Percentiles rank a stretch among this genome's conserved stretches.
Conservation (phyloP, 2,113 vertebrate species). For the Barbus barbus region DNA sequence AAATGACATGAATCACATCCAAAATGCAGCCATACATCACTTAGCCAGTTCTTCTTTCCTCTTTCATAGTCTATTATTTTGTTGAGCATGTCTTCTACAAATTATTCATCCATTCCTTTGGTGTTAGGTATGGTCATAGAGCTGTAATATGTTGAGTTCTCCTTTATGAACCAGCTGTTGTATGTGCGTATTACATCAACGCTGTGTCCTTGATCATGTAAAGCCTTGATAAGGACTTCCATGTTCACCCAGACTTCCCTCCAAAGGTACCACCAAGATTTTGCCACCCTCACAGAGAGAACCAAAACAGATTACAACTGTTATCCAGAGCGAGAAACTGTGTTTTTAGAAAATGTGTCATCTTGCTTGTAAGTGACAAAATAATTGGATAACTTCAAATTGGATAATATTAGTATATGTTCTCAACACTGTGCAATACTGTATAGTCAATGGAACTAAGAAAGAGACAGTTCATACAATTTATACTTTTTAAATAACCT, state of each 20-base stretch:
- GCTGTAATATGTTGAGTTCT: slow-evolving; percentile 19
- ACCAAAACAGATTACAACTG: neutral
- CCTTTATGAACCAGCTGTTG: slow-evolving; percentile 32
- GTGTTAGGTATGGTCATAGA: slow-evolving; percentile 16
- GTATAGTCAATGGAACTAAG: neutral
- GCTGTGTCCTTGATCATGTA: slow-evolving; percentile 7
- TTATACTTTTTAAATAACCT: no score
- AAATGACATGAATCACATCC: neutral
- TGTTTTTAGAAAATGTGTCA: neutral
- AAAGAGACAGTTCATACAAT: no score
- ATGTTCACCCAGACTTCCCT: slow-evolving; percentile 38
- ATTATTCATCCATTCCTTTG: neutral
- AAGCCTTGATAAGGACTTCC: slow-evolving; percentile 13
- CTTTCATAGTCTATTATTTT: neutral
- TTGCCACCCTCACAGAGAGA: slow-evolving; percentile 21
- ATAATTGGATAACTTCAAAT: neutral
- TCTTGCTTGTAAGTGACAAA: neutral
- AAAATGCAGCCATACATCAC: neutral
- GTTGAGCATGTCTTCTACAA: neutral
- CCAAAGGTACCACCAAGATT: slow-evolving; percentile 30
- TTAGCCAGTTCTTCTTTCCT: neutral
- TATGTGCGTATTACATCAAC: slow-evolving; percentile 21
- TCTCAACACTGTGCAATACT: neutral
- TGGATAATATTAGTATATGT: neutral
- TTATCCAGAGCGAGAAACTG: neutral